A percentile compares a stretch with the other conserved stretches of the same genome.
phyloP scores from a whole-genome alignment of 2,888 invertebrate genomes.

The Pharmacophagus antenor region DNA sequence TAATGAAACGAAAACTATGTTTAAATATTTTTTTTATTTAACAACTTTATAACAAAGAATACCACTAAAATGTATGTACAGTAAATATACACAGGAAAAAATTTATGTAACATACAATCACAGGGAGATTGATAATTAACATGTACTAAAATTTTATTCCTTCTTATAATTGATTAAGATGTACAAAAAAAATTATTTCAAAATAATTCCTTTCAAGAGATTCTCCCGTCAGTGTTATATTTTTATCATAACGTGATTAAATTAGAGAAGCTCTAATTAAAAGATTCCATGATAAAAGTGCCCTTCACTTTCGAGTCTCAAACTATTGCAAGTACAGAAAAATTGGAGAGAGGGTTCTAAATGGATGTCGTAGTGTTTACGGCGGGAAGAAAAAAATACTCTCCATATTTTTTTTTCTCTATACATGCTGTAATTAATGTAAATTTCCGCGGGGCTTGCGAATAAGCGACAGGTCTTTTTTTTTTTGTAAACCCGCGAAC shows the following conservation, averaged over 20 bases:
- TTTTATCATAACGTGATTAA: background rate
- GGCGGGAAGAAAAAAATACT: slow-evolving; percentile 10
- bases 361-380: slow-evolving; percentile 10
- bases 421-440: slow-evolving; percentile 19
- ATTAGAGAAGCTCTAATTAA: slow-evolving; percentile 11
- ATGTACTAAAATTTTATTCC: too few species aligned
- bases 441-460: slow-evolving; percentile 15
- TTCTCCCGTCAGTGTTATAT: background rate
- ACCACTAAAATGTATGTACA: too few species aligned
- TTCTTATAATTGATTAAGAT: too few species aligned
- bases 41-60: too few species aligned
- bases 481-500: slow-evolving; percentile 16
- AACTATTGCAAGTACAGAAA: slow-evolving; percentile 19
- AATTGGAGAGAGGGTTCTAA: slow-evolving; percentile 13
- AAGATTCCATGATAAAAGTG: slow-evolving; percentile 4
- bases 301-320: slow-evolving; percentile 5
- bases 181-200: background rate
- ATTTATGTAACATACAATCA: too few species aligned
- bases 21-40: too few species aligned
- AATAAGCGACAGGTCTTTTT: slow-evolving; percentile 22
- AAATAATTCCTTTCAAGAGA: background rate
- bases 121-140: too few species aligned
- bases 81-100: too few species aligned
- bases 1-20: too few species aligned
- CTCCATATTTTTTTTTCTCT: slow-evolving; percentile 18